Conservation (phyloP, 2,888 invertebrate species). For the Nyleta sp. region DNA sequence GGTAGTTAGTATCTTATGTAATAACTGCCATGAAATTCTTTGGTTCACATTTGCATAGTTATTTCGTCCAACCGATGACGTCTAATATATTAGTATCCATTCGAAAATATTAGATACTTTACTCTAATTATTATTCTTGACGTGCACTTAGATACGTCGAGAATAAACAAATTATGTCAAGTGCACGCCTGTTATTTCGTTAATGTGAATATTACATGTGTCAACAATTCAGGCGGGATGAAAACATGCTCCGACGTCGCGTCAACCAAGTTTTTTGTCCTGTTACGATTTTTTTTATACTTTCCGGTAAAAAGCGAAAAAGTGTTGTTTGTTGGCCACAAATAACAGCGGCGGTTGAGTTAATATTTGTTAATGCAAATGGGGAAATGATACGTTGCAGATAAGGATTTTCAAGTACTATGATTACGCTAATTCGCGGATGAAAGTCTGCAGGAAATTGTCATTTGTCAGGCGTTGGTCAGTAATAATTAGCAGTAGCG, state of each 20-base stretch:
- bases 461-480: constrained; percentile 33
- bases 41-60: too few species aligned
- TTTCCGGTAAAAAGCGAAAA: too few species aligned
- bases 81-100: too few species aligned
- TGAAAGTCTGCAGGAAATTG: constrained; percentile 23
- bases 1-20: too few species aligned
- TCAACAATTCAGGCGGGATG: neutral
- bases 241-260: neutral
- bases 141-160: neutral
- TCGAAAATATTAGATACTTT: too few species aligned
- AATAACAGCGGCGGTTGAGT: too few species aligned
- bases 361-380: neutral
- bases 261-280: too few species aligned
- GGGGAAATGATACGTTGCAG: neutral
- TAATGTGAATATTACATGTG: constrained; percentile 1
- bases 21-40: too few species aligned
- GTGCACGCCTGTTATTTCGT: neutral
- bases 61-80: too few species aligned
- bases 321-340: too few species aligned
- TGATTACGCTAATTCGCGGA: constrained; percentile 23
- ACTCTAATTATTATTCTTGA: constrained; percentile 3
- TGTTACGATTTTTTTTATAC: too few species aligned
- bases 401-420: neutral
- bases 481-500: constrained; percentile 8
- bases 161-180: constrained; percentile 8